Conservation (phyloP, 2,113 vertebrate genomes). For the Camelus dromedarius region DNA sequence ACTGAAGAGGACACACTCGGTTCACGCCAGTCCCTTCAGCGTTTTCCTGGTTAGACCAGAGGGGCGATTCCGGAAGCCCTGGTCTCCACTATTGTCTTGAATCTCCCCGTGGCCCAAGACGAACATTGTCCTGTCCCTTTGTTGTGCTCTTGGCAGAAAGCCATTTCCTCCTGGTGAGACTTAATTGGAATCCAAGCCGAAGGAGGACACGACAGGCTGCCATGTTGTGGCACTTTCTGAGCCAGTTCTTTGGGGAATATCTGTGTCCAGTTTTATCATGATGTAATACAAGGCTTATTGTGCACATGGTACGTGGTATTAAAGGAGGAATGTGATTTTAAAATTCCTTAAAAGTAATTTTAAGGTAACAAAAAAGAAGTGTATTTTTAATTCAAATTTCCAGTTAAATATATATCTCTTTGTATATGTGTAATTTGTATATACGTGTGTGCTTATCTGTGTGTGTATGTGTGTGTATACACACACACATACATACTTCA, state of each 20-base stretch:
- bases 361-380: conserved; percentile 15
- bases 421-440: not conserved
- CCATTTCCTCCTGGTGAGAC: conserved; percentile 51
- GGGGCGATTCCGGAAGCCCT: not conserved
- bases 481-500: not conserved
- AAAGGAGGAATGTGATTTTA: not conserved
- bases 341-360: conserved; percentile 54
- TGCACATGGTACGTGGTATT: not conserved
- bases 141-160: conserved; percentile 65
- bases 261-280: conserved; percentile 34
- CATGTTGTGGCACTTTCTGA: conserved; percentile 58
- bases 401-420: not conserved
- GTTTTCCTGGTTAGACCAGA: conserved; percentile 32
- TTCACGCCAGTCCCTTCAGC: not conserved
- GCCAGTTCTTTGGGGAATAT: conserved; percentile 9
- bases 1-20: not conserved
- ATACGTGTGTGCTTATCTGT: not conserved
- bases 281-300: conserved; percentile 38
- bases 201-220: conserved; percentile 41
- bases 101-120: conserved; percentile 60
- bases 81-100: conserved; percentile 63
- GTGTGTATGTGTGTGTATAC: not conserved
- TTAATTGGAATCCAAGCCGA: conserved; percentile 68
- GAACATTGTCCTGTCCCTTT: conserved; percentile 49
- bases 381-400: conserved; percentile 17